Base-by-base conservation (phyloP, 2,113 vertebrate species). In the Anas platyrhynchos region DNA sequence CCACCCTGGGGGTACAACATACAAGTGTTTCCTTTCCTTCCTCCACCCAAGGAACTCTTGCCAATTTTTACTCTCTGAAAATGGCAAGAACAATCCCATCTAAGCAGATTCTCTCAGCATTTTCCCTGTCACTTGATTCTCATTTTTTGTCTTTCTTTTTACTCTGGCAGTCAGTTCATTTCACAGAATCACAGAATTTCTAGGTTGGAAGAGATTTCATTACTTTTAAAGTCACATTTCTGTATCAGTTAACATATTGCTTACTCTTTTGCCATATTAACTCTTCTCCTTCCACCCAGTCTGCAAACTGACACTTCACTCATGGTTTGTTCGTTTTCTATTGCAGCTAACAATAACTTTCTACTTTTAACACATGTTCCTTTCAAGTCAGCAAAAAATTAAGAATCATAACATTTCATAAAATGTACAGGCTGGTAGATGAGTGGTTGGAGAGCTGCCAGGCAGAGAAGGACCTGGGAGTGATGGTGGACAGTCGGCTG, bases 1-100 rank as follows among this genome's bases (percentile, higher is more conserved):
- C 3, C 56, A 75, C 13, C 17, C 26, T 31, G 4, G 3, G 17
- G 38, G 36, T 41, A 41, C 12, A 74, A 25, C 9, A 66, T 0
- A 22, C 31, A 55, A 12, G 5, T 23, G 41, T 69, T 32, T 58
- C 27, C 17, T 61, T 48, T 68, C 25, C 20, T 6, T 52, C 5
- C 17, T 27, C 7, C 26, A 91, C 2, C 18, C 36, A 26, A 5
- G 7, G 12, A 8, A 31, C 16, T 26, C 54, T 80, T 0, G 0
- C 11, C 20, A 14, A 11, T 58, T 73, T 55, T 59, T 86, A 13
- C 52, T 74, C 31, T 63, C 65, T 66, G 38, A 44, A 92, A 83
- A 92, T 13, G 36, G 18, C 13, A 86, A 11, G 17, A 52, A 17
- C 2, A 1, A 65, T 75, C 20, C n/a, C 48, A 59, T n/a, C 27